A percentile compares a stretch with the other conserved stretches of the same genome.
Evolutionary conservation across 2,888 invertebrate genomes (phyloP).

Genomic region (Sphaerophoria rueppellii): DNA sequence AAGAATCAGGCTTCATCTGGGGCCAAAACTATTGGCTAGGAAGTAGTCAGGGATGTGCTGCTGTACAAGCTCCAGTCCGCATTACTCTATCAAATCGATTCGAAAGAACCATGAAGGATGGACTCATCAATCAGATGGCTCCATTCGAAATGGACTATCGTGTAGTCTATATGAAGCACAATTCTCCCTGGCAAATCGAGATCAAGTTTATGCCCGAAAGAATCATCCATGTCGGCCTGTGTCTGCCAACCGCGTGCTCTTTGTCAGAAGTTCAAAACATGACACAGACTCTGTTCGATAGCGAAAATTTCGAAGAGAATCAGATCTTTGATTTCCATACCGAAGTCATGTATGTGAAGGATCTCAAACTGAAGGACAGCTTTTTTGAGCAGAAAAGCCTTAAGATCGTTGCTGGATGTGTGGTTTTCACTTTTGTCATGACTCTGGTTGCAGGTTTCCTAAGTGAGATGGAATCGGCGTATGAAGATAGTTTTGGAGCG

Average conservation of each 20-base stretch:
- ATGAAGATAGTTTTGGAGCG: not conserved
- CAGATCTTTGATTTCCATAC: slow-evolving; percentile 80
- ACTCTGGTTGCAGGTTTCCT: slow-evolving; percentile 74
- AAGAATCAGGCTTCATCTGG: slow-evolving; percentile 84
- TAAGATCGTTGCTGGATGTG: slow-evolving; percentile 77
- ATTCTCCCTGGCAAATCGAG: slow-evolving; percentile 82
- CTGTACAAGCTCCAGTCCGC: slow-evolving; percentile 79
- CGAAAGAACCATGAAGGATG: slow-evolving; percentile 80
- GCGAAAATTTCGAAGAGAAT: slow-evolving; percentile 78
- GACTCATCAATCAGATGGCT: slow-evolving; percentile 79
- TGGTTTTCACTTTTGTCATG: slow-evolving; percentile 76
- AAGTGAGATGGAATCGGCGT: slow-evolving; percentile 15
- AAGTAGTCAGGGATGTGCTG: slow-evolving; percentile 83
- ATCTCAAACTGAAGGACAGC: slow-evolving; percentile 78
- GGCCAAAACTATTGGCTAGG: slow-evolving; percentile 86
- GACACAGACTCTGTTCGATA: slow-evolving; percentile 79
- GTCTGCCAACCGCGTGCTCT: slow-evolving; percentile 83
- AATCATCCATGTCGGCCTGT: slow-evolving; percentile 83
- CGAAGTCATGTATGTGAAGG: slow-evolving; percentile 81
- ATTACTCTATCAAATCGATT: slow-evolving; percentile 81
- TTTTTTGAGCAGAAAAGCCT: slow-evolving; percentile 80
- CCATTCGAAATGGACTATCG: slow-evolving; percentile 82
- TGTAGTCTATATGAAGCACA: slow-evolving; percentile 81
- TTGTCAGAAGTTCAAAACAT: slow-evolving; percentile 80
- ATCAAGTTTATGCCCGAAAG: slow-evolving; percentile 82